Evolutionary conservation across 2,113 vertebrate species (phyloP), one percentile per base, ranked within the genome.

Genomic region (Ptychochromis oligacanthus): DNA sequence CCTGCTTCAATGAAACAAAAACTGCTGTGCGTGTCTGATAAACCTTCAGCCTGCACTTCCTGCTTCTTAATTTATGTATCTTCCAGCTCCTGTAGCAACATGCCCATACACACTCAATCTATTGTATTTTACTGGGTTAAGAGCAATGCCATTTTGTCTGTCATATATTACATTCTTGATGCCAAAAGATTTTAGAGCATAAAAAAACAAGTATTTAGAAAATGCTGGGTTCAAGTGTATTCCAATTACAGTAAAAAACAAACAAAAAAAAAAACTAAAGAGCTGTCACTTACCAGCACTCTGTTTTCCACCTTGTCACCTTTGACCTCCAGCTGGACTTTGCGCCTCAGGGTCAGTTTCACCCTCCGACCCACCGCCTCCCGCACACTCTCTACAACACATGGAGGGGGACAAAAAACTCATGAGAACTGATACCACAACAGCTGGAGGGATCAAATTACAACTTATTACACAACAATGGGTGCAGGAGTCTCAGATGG

Each of bases 241-340:
- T 58, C 11, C 36, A 49, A 26, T 22, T 52, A 31, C 34, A 6
- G 2, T 7, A 26, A 15, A 40, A 40, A 75, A 13, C 12, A n/a
- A 46, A 5, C 12, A 46, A 6, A 36, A 36, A 36, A 7, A 36
- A 46, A 13, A 13, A 4, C 43, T 26, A 28, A 56, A 26, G 22
- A 18, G 2, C 31, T 1, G 60, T 38, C 31, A 91, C 97, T 97
- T 90, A 99, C 98, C 97, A 99, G 87, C 57, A 99, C 96, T 94
- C 95, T 95, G 95, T 95, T 97, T 87, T 99, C 98, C 91, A 98
- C 89, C 93, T 95, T 97, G 92, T 98, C 98, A 65, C 96, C 97
- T 94, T 97, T 99, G 85, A 96, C 94, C 95, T 99, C 98, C 91
- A 98, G 92, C 84, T 97, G 98, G 60, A 99, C 96, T 90, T 93